These are phyloP conservation scores for Nemapogon koenigi DNA, from an alignment of 2,888 invertebrate species.

Conservation along the genomic window DNA sequence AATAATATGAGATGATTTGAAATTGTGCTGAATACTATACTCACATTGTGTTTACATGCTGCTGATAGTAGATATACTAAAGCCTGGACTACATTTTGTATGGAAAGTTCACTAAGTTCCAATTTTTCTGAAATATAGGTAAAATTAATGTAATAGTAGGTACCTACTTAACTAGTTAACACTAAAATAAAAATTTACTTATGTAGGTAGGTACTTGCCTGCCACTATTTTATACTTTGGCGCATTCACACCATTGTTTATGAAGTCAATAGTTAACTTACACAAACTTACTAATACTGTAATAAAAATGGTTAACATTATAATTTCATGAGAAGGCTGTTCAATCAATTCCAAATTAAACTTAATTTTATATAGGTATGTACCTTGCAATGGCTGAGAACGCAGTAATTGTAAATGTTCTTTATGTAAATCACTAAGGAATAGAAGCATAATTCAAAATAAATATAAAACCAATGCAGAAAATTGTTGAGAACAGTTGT, in stretches of 20 bases:
- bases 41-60: slow-evolving; percentile 73
- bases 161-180: background rate
- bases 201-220: slow-evolving; percentile 42
- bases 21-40: slow-evolving; percentile 18
- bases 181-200: too few relatives aligned
- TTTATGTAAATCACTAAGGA: slow-evolving; percentile 51
- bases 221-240: slow-evolving; percentile 70
- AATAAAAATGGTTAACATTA: slow-evolving; percentile 22
- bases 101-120: slow-evolving; percentile 50
- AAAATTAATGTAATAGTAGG: slow-evolving; percentile 2
- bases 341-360: background rate
- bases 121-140: slow-evolving; percentile 61
- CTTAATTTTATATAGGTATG: background rate
- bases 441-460: slow-evolving; percentile 42
- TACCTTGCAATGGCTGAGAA: slow-evolving; percentile 44
- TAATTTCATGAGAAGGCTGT: background rate
- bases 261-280: slow-evolving; percentile 70
- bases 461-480: background rate
- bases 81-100: slow-evolving; percentile 73
- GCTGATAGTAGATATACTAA: slow-evolving; percentile 76
- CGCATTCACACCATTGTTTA: slow-evolving; percentile 70
- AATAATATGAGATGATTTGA: background rate
- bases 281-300: slow-evolving; percentile 75
- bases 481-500: too few relatives aligned
- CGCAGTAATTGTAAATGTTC: slow-evolving; percentile 42